phyloP scores from a whole-genome alignment of 92 coral and sea anemone species.

The Phymanthus crucifer region DNA sequence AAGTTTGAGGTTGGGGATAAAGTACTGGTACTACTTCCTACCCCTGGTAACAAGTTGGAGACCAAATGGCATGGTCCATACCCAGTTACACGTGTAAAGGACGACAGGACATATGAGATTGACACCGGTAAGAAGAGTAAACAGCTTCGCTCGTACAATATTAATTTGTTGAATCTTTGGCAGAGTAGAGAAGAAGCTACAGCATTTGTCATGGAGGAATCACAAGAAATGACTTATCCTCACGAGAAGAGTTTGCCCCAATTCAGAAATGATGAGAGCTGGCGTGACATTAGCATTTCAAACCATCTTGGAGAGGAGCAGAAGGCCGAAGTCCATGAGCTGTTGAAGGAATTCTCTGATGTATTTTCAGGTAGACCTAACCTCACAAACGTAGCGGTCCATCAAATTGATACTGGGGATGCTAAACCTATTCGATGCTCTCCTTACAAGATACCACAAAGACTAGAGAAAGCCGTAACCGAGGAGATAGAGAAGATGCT shows the following conservation, averaged over 20 bases:
- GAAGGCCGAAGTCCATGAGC: neutral
- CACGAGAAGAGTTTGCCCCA: conserved; percentile 34
- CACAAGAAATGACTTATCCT: conserved; percentile 25
- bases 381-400: conserved; percentile 14
- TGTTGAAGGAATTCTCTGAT: conserved; percentile 31
- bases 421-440: conserved; percentile 39
- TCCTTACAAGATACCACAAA: conserved; percentile 50
- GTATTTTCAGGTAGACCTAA: conserved; percentile 26
- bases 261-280: conserved; percentile 24
- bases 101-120: conserved; percentile 38
- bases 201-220: conserved; percentile 20
- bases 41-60: conserved; percentile 37
- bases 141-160: conserved; percentile 36
- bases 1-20: conserved; percentile 33
- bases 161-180: conserved; percentile 43
- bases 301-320: conserved; percentile 18
- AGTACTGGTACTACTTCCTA: conserved; percentile 25
- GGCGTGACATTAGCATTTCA: conserved; percentile 34
- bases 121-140: conserved; percentile 28
- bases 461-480: conserved; percentile 39
- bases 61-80: conserved; percentile 49
- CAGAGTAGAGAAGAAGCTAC: conserved; percentile 36
- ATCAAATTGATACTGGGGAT: conserved; percentile 39
- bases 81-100: conserved; percentile 32
- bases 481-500: conserved; percentile 52